phyloP scores from a whole-genome alignment of 2,113 vertebrate genomes.

The Poicephalus meyeri region DNA sequence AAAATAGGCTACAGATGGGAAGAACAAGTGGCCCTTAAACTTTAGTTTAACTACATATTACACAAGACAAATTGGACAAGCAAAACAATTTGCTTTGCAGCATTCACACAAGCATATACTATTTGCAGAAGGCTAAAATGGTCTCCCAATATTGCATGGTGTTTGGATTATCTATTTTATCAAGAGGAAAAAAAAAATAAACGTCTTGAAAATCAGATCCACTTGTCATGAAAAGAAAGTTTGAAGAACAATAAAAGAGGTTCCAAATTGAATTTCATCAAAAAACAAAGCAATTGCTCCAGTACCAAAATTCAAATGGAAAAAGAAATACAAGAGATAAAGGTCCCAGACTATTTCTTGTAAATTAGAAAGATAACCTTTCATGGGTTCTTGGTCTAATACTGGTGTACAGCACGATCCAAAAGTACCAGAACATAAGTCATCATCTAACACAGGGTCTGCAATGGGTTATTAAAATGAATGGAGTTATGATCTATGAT shows the following conservation, averaged over 20 bases:
- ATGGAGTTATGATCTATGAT: neutral
- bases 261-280: neutral
- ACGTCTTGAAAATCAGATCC: conserved; percentile 4
- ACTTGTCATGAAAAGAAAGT: neutral
- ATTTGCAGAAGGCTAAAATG: neutral
- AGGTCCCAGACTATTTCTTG: neutral
- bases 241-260: neutral
- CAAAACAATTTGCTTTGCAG: neutral
- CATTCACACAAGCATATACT: neutral
- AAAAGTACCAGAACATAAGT: neutral
- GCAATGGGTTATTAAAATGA: neutral
- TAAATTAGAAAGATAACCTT: neutral
- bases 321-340: neutral
- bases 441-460: neutral
- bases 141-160: neutral
- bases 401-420: neutral
- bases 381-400: neutral
- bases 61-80: neutral
- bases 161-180: neutral
- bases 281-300: neutral
- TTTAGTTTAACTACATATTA: neutral
- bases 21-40: neutral
- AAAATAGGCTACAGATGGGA: neutral
- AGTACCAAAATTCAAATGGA: neutral
- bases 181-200: neutral